Percentiles rank a stretch among this genome's conserved stretches.
These are phyloP conservation scores for Cenopis cana DNA, from an alignment of 2,888 invertebrate species.

Conservation along the genomic window DNA sequence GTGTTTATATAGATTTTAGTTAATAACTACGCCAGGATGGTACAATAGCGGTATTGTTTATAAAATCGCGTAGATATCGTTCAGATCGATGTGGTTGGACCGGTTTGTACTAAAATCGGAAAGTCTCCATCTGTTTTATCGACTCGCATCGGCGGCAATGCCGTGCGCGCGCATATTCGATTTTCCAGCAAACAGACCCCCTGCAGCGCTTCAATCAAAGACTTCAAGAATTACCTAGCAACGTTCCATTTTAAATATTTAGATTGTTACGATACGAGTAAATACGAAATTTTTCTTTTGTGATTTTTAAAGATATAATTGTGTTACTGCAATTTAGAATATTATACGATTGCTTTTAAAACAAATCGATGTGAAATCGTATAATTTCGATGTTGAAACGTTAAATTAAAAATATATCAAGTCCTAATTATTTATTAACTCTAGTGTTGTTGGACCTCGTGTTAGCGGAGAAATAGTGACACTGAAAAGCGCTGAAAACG, in stretches of 20 bases:
- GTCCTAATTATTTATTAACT: too few species aligned
- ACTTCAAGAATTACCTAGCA: neutral
- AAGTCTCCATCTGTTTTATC: slow-evolving; percentile 42
- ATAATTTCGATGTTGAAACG: too few species aligned
- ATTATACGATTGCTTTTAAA: too few species aligned
- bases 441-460: too few species aligned
- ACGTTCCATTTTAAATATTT: neutral
- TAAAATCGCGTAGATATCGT: slow-evolving; percentile 40
- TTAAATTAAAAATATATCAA: too few species aligned
- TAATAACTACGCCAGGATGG: too few species aligned
- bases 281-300: neutral
- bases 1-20: neutral
- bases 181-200: slow-evolving; percentile 45
- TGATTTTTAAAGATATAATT: too few species aligned
- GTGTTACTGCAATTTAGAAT: too few species aligned
- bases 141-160: slow-evolving; percentile 30
- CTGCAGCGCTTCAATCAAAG: slow-evolving; percentile 55
- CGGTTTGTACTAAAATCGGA: slow-evolving; percentile 29
- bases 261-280: too few species aligned
- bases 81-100: slow-evolving; percentile 17
- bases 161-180: slow-evolving; percentile 64
- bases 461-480: neutral
- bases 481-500: slow-evolving; percentile 39
- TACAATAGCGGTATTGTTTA: slow-evolving; percentile 21
- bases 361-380: too few species aligned